Evolutionary conservation across 2,888 invertebrate genomes (phyloP).

Genomic region (Hyalella azteca): DNA sequence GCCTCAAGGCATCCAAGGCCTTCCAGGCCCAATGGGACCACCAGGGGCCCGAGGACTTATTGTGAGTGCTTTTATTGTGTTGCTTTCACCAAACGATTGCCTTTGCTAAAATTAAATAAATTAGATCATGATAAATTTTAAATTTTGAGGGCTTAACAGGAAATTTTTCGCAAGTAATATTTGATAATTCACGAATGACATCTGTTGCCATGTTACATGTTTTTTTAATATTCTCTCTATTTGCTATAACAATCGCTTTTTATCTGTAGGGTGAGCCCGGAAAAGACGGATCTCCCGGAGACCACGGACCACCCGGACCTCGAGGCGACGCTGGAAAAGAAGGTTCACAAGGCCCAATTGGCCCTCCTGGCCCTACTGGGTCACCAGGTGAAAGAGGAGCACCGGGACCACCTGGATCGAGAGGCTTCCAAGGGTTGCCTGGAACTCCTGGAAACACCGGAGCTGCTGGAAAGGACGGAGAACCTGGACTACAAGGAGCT

Average conservation of each 20-base stretch:
- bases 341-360: slow-evolving; percentile 65
- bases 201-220: no score
- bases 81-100: no score
- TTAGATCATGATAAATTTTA: no score
- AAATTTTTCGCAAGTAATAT: no score
- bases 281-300: slow-evolving; percentile 78
- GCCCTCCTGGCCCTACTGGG: slow-evolving; percentile 73
- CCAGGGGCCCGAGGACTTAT: slow-evolving; percentile 76
- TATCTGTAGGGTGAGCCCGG: slow-evolving; percentile 74
- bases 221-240: no score
- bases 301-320: slow-evolving; percentile 76
- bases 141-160: no score
- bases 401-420: slow-evolving; percentile 76
- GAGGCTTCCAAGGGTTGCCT: slow-evolving; percentile 82
- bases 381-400: slow-evolving; percentile 77
- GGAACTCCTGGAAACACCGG: slow-evolving; percentile 77
- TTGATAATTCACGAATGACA: no score
- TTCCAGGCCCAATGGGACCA: slow-evolving; percentile 77
- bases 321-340: slow-evolving; percentile 78
- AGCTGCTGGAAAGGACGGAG: slow-evolving; percentile 80
- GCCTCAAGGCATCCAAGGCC: slow-evolving; percentile 77
- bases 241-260: neutral
- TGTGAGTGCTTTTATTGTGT: slow-evolving; percentile 46
- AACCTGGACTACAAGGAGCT: slow-evolving; percentile 73
- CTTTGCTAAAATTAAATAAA: no score